phyloP scores from a whole-genome alignment of 2,113 vertebrate genomes.

The Percina caprodes region DNA sequence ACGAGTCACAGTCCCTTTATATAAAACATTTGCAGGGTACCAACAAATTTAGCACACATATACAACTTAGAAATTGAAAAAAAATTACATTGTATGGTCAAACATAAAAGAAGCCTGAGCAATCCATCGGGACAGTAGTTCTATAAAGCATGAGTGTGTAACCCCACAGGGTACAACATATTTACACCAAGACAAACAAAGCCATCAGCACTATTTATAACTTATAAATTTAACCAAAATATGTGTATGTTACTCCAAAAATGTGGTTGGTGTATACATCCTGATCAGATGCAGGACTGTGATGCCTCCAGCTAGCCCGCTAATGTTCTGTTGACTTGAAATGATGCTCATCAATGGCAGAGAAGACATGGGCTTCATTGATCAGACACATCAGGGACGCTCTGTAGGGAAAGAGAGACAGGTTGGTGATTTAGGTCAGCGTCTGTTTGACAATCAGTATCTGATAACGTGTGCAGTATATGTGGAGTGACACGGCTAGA shows the following conservation, averaged over 20 bases:
- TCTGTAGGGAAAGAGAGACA: conserved; percentile 68
- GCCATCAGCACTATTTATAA: neutral
- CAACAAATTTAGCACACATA: neutral
- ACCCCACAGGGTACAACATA: neutral
- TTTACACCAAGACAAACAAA: neutral
- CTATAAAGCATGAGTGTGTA: neutral
- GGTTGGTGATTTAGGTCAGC: neutral
- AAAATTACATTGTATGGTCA: neutral
- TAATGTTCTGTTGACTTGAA: conserved; percentile 83
- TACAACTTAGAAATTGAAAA: neutral
- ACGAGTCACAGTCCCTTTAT: neutral
- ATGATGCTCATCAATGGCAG: conserved; percentile 89
- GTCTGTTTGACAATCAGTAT: too few species aligned
- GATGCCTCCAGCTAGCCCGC: neutral
- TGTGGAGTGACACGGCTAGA: neutral
- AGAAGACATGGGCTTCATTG: conserved; percentile 90
- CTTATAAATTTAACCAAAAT: neutral
- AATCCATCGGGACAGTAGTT: neutral
- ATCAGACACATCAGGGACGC: conserved; percentile 87
- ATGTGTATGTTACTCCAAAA: neutral
- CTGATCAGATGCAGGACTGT: neutral
- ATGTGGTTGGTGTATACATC: neutral
- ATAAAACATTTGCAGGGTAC: neutral
- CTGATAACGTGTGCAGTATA: neutral
- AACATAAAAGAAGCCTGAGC: neutral